Base-by-base conservation (phyloP, 2,113 vertebrate genomes). In the Sterrhoptilus dennistouni region DNA sequence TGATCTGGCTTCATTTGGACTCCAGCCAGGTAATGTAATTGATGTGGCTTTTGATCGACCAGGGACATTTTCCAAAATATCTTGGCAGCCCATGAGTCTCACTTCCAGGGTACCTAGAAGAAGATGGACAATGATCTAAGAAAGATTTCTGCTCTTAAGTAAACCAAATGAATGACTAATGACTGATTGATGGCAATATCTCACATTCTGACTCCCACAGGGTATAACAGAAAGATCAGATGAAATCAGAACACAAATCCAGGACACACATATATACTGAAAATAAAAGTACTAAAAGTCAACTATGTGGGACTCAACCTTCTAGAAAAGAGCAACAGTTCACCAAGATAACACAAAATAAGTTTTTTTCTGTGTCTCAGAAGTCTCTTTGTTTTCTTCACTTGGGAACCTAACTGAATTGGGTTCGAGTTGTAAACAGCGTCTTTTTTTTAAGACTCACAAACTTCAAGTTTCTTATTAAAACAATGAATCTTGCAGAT, bases 1-100 rank as follows among this genome's bases (percentile, higher is more conserved):
- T 11, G 99, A 98, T 96, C 99, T 98, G 27, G 98, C 98, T 98
- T 99, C 99, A 93, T 98, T 99, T 90, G 99, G 99, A 97, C 99
- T 99, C 99, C 99, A 99, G 88, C 99, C 98, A 68, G 99, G 99
- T 35, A 99, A 98, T 3, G 99, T 98, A 89, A 99, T 96, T 0
- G 99, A 98, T 4, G 98, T 98, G n/a, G 99, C 98, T 98, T 99
- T 99, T 95, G 99, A 99, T 77, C 99, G 99, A 90, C 99, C 99
- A 6, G 99, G 99, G 61, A 99, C 99, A 6, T 98, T 99, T 97
- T 99, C 99, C 97, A 99, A 97, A 93, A 99, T 99, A 97, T 99
- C 99, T 95, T 99, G 99, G 97, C 99, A 99, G 96, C 99, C 99
- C 99, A 99, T 99, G 49, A 99, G 98, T 97, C 99, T 99, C 94